Base-by-base conservation (phyloP, 1,140 invertebrate genomes). In the Geopemphigus sp. region DNA sequence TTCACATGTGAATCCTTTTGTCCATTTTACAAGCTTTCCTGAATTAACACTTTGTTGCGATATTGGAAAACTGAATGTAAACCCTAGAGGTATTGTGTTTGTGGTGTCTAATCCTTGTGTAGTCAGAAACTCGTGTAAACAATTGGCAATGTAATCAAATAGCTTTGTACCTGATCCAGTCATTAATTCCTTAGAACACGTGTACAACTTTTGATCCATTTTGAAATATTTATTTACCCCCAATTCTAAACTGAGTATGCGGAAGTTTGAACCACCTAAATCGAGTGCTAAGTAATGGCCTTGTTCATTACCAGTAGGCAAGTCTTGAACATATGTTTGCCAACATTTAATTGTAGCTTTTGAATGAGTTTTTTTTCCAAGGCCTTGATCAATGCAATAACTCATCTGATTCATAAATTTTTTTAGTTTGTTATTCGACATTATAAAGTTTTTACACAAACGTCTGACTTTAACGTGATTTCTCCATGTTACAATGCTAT, bases 141-240 rank as follows among this genome's bases (percentile, higher is more conserved):
- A 93, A 82, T 89, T 87, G 12, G 92, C 92, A 61, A 94, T 89
- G 83, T 92, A 91, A 83, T 93, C 91, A 85, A 94, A 94, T 17
- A 94, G 85, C 86, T 90, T 89, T 80, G 87, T 86, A 1, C 95
- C 94, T 2, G 92, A 90, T 3, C 96, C 96, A 80, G 93, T 85
- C 96, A 98, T 98, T 63, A 99, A 90, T 82, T 92, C 89, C 84
- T 96, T 92, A 45, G 97, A 95, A 84, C 98, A 94, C 6, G 94
- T 92, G 85, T 93, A 99, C 82, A 98, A 97, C 87, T 98, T 96
- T 64, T 94, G 96, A 83, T 95, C 92, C 92, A 98, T 98, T 29
- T 45, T 29, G 17, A 81, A 81, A 45, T 78, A 56, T 17, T 56
- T 84, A 29, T 88, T 89, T 70, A 88, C 87, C 8, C 86, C 84